Evolutionary conservation across 2,888 invertebrate species (phyloP), one percentile per base, ranked within the genome.

Genomic region (Cyclophora punctaria): DNA sequence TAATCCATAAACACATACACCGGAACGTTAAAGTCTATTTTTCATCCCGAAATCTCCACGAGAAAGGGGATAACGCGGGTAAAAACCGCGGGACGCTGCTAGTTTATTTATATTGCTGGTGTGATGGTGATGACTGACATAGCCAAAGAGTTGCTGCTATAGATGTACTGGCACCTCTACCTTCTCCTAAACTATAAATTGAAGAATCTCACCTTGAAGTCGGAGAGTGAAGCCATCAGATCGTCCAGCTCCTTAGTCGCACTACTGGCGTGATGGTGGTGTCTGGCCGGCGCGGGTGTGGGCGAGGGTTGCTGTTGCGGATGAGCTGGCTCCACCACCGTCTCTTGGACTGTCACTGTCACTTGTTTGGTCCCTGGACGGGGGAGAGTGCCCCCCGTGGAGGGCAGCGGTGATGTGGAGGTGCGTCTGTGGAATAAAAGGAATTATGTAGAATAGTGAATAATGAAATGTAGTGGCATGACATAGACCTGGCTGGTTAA

Each of bases 241-340:
- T 98, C 98, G 73, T 98, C 98, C 55, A 98, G 90, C 78, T 98
- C 98, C 79, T 94, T 94, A 34, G 98, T 98, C 41, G 98, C 98
- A 54, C 95, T 94, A 48, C 97, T 97, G 34, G 97, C 95, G 51
- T 87, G 87, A 66, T 79, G 89, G 54, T 79, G 85, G 6, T 78
- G 74, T n/a, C 71, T 53, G 3, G 64, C 57, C 33, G 58, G 64
- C 35, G 60, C 88, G 66, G 63, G 65, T 43, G 74, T 65, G 44
- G 76, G 69, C 43, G 80, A 72, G 33, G 81, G 80, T 53, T 77
- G 78, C 50, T 75, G 79, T 55, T 78, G 80, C 35, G 77, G 73
- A 55, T 69, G 80, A n/a, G 86, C 85, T 0, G 89, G 88, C 59
- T 89, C 89, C 56, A 89, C 89, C 53, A 89, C 86, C 1, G 89